phyloP scores from a whole-genome alignment of 2,113 vertebrate species.

The Egretta garzetta region DNA sequence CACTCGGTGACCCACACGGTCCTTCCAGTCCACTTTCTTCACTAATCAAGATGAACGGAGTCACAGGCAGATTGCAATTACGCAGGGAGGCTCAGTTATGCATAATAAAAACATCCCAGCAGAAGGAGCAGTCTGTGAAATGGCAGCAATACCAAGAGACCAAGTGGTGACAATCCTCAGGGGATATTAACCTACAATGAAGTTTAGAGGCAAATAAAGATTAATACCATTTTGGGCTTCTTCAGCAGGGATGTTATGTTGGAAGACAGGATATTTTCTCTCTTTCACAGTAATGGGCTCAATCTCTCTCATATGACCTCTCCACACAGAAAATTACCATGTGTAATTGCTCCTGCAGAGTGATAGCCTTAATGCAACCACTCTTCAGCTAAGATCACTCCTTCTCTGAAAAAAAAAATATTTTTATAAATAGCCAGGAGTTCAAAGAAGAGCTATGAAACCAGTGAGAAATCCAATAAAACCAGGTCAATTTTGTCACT shows the following conservation, averaged over 20 bases:
- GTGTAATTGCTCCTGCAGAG: background rate
- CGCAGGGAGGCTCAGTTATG: background rate
- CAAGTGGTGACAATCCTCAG: background rate
- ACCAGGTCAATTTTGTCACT: background rate
- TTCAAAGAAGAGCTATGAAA: background rate
- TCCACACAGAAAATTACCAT: background rate
- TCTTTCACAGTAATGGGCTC: background rate
- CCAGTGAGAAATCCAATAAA: background rate
- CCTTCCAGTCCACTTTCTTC: background rate
- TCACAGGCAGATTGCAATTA: conserved; percentile 9
- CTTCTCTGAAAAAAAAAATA: background rate
- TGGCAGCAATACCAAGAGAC: background rate
- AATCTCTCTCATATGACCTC: background rate
- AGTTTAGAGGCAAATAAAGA: conserved; percentile 34
- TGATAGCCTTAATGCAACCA: background rate
- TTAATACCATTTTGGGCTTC: background rate
- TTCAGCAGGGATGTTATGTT: background rate
- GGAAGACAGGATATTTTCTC: background rate
- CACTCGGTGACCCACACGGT: background rate
- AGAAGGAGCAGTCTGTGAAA: background rate
- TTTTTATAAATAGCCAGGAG: background rate
- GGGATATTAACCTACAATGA: background rate
- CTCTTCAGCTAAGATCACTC: background rate
- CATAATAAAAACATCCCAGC: background rate
- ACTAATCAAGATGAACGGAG: background rate